These are phyloP conservation scores for Sycophila texana DNA, from an alignment of 2,888 invertebrate genomes.

Conservation along the genomic window DNA sequence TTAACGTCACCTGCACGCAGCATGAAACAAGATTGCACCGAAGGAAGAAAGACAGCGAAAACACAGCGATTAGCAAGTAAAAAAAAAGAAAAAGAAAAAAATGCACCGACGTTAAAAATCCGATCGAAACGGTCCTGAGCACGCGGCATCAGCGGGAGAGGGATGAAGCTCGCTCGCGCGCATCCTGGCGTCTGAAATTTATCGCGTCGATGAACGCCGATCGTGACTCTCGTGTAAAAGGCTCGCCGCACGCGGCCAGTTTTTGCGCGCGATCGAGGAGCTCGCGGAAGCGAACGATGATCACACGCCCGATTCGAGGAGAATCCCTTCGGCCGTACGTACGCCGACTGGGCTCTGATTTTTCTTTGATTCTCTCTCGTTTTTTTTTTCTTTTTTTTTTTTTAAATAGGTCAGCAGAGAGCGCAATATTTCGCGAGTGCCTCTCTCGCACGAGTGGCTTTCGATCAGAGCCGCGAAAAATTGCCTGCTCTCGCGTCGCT, in stretches of 20 bases:
- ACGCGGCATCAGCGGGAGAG: background rate
- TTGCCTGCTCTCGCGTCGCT: no score
- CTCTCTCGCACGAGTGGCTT: background rate
- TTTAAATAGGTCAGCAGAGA: constrained; percentile 7
- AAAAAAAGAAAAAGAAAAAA: no score
- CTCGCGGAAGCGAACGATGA: constrained; percentile 30
- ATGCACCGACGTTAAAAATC: no score
- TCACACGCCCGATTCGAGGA: constrained; percentile 6
- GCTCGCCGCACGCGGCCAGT: background rate
- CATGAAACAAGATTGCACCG: no score
- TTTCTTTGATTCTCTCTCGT: background rate
- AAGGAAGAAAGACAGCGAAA: no score
- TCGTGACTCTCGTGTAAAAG: background rate
- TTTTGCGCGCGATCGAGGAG: constrained; percentile 21
- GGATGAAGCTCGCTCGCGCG: constrained; percentile 9
- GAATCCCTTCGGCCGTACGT: background rate
- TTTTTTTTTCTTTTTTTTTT: background rate
- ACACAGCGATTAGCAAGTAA: no score
- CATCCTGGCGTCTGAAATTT: constrained; percentile 9
- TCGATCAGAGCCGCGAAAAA: background rate
- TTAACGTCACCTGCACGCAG: no score
- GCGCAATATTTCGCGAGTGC: constrained; percentile 7
- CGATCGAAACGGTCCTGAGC: no score
- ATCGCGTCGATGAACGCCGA: constrained; percentile 17
- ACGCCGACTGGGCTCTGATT: background rate